Conservation (phyloP, 1,140 invertebrate species). For the Tribolium castaneum region DNA sequence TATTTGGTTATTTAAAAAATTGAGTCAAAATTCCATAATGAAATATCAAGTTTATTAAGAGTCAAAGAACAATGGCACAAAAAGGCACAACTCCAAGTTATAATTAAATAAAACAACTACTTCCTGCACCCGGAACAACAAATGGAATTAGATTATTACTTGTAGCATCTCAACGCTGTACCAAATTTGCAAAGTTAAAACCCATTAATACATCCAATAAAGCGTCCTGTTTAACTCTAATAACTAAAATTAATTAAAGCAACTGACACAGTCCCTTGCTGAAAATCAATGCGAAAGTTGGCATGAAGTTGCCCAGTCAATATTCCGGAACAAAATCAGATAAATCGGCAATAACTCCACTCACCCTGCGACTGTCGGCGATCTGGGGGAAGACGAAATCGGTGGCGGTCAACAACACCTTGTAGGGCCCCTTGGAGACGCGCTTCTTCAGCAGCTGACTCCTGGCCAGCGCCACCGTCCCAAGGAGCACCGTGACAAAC, state of each 20-base stretch:
- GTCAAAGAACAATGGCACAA: not conserved
- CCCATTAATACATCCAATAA: conserved; percentile 10
- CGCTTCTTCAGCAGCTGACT: conserved; percentile 74
- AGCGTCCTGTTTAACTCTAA: conserved; percentile 37
- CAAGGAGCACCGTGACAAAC: conserved; percentile 56
- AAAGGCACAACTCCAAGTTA: not conserved
- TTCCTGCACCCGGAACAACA: not conserved
- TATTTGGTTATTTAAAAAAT: too few relatives aligned
- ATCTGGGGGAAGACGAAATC: conserved; percentile 81
- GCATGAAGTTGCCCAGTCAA: conserved; percentile 6
- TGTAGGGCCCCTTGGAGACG: conserved; percentile 79
- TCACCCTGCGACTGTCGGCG: conserved; percentile 74
- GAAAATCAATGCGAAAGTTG: conserved; percentile 1
- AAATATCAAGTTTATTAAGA: not conserved
- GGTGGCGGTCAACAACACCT: conserved; percentile 77
- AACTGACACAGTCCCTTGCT: conserved; percentile 14
- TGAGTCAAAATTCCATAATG: too few relatives aligned
- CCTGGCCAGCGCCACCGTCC: conserved; percentile 58
- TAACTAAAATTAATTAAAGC: conserved; percentile 48
- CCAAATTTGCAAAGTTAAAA: not conserved
- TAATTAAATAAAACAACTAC: not conserved
- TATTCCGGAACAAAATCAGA: not conserved
- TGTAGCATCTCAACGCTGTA: not conserved
- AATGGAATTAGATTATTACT: not conserved
- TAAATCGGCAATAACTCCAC: conserved; percentile 47